phyloP scores from a whole-genome alignment of 2,888 invertebrate species.

The Miltochrista miniata region DNA sequence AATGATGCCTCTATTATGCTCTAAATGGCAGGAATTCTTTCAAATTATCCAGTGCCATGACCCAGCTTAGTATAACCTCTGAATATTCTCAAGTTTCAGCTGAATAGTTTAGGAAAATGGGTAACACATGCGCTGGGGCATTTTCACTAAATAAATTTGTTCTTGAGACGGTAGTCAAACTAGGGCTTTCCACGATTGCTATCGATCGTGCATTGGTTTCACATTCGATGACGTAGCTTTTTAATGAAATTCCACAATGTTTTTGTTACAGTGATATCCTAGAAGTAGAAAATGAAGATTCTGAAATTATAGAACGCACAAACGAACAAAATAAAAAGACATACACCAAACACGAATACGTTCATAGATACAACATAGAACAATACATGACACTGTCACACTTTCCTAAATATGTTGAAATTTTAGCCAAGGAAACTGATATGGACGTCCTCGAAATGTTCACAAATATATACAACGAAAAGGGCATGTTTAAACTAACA shows the following conservation, averaged over 20 bases:
- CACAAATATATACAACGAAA: slow-evolving; percentile 46
- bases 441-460: slow-evolving; percentile 47
- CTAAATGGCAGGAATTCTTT: no score
- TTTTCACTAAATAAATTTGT: no score
- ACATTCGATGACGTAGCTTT: no score
- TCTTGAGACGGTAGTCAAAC: no score
- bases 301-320: slow-evolving; percentile 8
- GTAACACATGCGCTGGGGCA: no score
- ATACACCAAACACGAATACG: slow-evolving; percentile 44
- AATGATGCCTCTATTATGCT: no score
- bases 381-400: slow-evolving; percentile 47
- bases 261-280: slow-evolving; percentile 24
- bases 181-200: no score
- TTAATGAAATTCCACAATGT: background rate
- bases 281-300: slow-evolving; percentile 22
- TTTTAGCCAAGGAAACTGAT: slow-evolving; percentile 43
- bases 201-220: no score
- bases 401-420: slow-evolving; percentile 50
- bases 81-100: no score
- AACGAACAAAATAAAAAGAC: slow-evolving; percentile 15
- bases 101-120: no score
- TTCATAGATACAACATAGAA: slow-evolving; percentile 50
- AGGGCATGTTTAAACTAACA: slow-evolving; percentile 53
- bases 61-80: no score
- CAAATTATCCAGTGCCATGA: no score